These are phyloP conservation scores for Machimus atricapillus DNA, from an alignment of 2,888 invertebrate genomes.

Conservation along the genomic window DNA sequence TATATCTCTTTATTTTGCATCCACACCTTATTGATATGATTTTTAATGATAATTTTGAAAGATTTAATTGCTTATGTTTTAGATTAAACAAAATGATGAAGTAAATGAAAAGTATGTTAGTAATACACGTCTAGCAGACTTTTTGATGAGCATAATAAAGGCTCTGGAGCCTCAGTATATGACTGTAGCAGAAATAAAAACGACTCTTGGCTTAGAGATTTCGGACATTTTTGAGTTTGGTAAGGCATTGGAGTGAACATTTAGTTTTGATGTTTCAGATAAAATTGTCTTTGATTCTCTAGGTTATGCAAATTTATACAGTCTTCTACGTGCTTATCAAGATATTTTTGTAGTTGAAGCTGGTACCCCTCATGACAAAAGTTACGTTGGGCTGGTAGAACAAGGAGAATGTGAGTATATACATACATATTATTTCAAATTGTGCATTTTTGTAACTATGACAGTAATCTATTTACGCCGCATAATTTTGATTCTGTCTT, in stretches of 20 bases:
- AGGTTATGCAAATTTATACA: conserved; percentile 59
- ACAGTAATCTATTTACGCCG: background rate
- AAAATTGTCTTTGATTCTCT: background rate
- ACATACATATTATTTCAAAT: too few species aligned
- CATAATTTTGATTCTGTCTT: background rate
- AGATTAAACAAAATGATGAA: conserved; percentile 53
- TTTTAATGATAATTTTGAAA: background rate
- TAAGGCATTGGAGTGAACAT: conserved; percentile 10
- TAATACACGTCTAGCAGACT: conserved; percentile 56
- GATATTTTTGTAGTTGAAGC: conserved; percentile 57
- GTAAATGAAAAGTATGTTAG: conserved; percentile 53
- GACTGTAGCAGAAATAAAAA: conserved; percentile 57
- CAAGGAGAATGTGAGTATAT: conserved; percentile 56
- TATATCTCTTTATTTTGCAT: too few species aligned
- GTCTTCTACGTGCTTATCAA: conserved; percentile 56
- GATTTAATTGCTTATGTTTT: background rate
- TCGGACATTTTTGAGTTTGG: conserved; percentile 57
- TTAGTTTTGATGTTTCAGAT: background rate
- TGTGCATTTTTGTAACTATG: too few species aligned
- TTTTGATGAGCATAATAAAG: conserved; percentile 56
- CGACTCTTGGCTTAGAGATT: conserved; percentile 54
- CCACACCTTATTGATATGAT: background rate
- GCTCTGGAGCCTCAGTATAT: conserved; percentile 56
- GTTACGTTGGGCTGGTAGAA: conserved; percentile 54
- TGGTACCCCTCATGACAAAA: conserved; percentile 55